Evolutionary conservation across 2,797 vertebrate genomes (phyloP), one percentile per base, ranked within the genome.

Genomic region (Sebastes alutus): DNA sequence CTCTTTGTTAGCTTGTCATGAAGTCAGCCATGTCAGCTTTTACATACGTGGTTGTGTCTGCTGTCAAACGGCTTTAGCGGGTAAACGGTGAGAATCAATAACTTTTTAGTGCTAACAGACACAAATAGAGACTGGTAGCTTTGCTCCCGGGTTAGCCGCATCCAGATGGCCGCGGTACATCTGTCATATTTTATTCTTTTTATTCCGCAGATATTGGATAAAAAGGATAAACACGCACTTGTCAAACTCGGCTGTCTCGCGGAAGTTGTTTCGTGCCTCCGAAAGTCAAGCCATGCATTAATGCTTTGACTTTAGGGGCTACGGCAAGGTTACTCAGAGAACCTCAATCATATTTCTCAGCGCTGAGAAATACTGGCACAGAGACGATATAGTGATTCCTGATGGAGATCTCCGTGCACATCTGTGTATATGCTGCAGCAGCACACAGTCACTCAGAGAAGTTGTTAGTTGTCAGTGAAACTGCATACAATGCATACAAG

Each of bases 1-100:
- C 66, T 83, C 84, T 86, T 75, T 86, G 81, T 92, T 87, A 88
- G 78, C 84, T 66, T 88, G 90, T 84, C 84, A 84, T 29, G 68
- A 72, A 87, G 81, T 83, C 82, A 88, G 64, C 83, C 82, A 65
- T 75, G 82, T 89, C 89, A 83, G 78, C 87, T 75, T 88, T 87
- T 83, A 86, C 86, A 84, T 82, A 84, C 54, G 42, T 66, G 72
- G 25, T 16, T 75, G 87, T 82, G 83, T 88, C 72, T 83, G 82
- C 82, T 90, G 89, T 90, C 80, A 83, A 58, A 87, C 64, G 68
- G 83, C 72, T 83, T 80, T 65, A 30, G 55, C 56, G 79, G 32
- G 35, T 86, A 89, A 92, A 91, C 55, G 75, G 75, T 27, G 35
- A 33, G 71, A 89, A 89, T 91, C 88, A 91, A 88, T 89, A 90